phyloP scores from a whole-genome alignment of 2,113 vertebrate genomes.

The Calcarius ornatus region DNA sequence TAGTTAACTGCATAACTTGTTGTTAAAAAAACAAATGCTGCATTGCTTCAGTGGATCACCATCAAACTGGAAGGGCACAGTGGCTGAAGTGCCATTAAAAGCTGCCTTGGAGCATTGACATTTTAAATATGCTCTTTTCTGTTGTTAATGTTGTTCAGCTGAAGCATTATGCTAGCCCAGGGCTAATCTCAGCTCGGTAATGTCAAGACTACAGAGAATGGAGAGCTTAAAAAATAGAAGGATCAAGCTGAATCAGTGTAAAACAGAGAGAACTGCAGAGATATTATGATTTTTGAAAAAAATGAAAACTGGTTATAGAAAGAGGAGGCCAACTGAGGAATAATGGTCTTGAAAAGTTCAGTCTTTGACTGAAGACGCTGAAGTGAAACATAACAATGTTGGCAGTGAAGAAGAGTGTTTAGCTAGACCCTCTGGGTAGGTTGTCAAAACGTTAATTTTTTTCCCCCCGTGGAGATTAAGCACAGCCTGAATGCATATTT shows the following conservation, averaged over 20 bases:
- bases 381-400: not conserved
- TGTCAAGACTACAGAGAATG: not conserved
- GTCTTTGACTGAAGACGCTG: not conserved
- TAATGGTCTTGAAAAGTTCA: not conserved
- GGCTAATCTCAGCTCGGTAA: not conserved
- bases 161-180: not conserved
- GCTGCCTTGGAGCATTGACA: not conserved
- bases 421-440: not conserved
- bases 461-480: not conserved
- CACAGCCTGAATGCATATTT: not conserved
- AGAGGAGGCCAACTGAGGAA: not conserved
- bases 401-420: not conserved
- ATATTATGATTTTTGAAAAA: not conserved
- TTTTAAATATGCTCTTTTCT: not conserved
- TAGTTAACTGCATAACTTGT: not conserved
- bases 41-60: not conserved
- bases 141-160: not conserved
- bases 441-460: not conserved
- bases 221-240: not conserved
- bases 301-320: not conserved
- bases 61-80: not conserved
- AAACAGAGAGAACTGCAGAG: not conserved
- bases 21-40: not conserved
- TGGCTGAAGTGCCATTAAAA: not conserved
- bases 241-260: not conserved